Conservation (phyloP, 2,113 vertebrate genomes). For the Platycercus adscitus region DNA sequence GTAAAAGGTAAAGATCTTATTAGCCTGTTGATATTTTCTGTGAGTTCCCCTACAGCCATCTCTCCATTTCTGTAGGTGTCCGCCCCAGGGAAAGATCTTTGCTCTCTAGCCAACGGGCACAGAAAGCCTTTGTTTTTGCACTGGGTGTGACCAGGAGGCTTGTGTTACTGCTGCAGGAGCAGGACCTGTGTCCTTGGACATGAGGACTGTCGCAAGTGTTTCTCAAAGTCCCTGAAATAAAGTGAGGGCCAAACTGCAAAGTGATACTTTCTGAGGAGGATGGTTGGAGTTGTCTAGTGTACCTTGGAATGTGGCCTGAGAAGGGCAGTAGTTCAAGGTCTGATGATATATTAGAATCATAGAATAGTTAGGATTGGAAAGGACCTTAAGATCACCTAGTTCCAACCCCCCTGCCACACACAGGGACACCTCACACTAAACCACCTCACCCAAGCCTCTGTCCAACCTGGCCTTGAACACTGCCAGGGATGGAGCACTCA, state of each 20-base stretch:
- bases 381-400: too few species aligned
- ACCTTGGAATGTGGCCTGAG: not conserved
- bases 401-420: too few species aligned
- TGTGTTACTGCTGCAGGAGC: not conserved
- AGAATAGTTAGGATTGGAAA: too few species aligned
- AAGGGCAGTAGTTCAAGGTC: not conserved
- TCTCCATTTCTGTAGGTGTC: not conserved
- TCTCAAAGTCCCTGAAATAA: not conserved
- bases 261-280: not conserved
- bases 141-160: not conserved
- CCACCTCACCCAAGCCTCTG: too few species aligned
- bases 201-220: accelerated
- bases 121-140: not conserved
- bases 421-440: too few species aligned
- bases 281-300: not conserved
- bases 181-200: accelerated
- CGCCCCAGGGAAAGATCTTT: not conserved
- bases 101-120: not conserved
- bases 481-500: too few species aligned
- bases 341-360: not conserved
- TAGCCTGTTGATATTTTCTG: not conserved
- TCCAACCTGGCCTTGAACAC: too few species aligned
- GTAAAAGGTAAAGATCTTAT: not conserved
- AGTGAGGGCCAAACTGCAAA: not conserved
- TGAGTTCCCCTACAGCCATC: not conserved